These are phyloP conservation scores for Oenanthe oenanthe DNA, from an alignment of 2,113 vertebrate genomes.

Conservation along the genomic window DNA sequence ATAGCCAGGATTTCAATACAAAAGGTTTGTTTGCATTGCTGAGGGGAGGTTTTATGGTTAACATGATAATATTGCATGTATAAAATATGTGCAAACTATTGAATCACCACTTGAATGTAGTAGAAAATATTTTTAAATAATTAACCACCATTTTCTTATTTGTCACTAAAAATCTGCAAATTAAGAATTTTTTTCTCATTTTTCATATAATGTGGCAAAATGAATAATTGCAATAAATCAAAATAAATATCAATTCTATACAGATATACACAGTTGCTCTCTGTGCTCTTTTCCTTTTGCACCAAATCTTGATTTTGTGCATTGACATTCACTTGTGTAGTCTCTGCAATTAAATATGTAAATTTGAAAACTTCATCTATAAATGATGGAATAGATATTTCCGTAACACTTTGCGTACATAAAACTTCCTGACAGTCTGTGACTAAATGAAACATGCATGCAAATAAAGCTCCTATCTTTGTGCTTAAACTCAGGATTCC, in stretches of 20 bases:
- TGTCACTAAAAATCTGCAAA: neutral
- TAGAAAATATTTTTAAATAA: neutral
- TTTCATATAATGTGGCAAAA: neutral
- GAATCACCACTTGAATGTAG: neutral
- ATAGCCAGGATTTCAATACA: neutral
- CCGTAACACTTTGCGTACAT: neutral
- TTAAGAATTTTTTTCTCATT: neutral
- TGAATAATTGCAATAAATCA: neutral
- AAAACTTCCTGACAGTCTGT: conserved; percentile 4
- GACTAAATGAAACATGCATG: conserved; percentile 13
- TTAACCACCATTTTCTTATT: neutral
- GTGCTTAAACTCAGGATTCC: neutral
- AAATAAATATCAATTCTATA: neutral
- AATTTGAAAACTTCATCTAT: conserved; percentile 43
- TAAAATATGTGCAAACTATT: neutral
- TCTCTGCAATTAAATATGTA: conserved; percentile 50
- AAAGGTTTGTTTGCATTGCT: neutral
- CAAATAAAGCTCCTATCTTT: conserved; percentile 19
- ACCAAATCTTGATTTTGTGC: neutral
- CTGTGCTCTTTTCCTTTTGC: neutral
- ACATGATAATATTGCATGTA: neutral
- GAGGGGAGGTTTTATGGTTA: neutral
- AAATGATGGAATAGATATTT: conserved; percentile 41
- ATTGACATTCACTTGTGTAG: conserved; percentile 17
- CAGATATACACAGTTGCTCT: neutral